phyloP scores from a whole-genome alignment of 1,140 invertebrate species.

The Cryptotermes secundus region DNA sequence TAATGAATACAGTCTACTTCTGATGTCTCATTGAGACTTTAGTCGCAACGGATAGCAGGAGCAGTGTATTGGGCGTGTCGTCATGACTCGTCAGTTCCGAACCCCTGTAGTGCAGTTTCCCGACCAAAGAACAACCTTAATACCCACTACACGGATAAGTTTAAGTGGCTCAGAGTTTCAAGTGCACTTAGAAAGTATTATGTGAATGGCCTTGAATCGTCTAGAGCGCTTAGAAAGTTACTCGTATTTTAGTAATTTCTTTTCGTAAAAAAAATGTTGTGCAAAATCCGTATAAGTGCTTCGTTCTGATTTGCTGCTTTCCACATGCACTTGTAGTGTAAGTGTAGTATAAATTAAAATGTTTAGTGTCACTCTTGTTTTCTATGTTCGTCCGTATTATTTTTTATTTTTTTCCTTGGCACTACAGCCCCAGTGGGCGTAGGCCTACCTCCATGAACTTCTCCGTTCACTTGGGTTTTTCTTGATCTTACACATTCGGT shows the following conservation, averaged over 20 bases:
- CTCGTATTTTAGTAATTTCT: background rate
- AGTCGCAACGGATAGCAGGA: background rate
- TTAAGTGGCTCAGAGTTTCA: background rate
- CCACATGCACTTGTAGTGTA: no score
- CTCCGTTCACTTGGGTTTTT: no score
- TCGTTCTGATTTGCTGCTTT: background rate
- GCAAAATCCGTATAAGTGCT: background rate
- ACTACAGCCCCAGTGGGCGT: no score
- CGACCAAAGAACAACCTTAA: background rate
- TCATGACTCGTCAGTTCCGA: background rate
- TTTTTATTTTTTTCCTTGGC: no score
- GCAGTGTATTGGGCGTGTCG: background rate
- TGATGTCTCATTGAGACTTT: background rate
- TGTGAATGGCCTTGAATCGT: background rate
- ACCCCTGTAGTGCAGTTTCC: background rate
- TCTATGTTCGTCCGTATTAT: no score
- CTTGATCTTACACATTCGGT: no score
- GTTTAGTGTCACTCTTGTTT: no score
- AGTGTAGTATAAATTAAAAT: no score
- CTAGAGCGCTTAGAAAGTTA: background rate
- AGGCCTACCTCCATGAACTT: no score
- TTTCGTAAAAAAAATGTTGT: background rate
- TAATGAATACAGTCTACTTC: background rate
- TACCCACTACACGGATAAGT: conserved; percentile 3
- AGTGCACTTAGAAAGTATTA: background rate